These are phyloP conservation scores for Microctonus hyperodae DNA, from an alignment of 2,888 invertebrate genomes.

Conservation along the genomic window DNA sequence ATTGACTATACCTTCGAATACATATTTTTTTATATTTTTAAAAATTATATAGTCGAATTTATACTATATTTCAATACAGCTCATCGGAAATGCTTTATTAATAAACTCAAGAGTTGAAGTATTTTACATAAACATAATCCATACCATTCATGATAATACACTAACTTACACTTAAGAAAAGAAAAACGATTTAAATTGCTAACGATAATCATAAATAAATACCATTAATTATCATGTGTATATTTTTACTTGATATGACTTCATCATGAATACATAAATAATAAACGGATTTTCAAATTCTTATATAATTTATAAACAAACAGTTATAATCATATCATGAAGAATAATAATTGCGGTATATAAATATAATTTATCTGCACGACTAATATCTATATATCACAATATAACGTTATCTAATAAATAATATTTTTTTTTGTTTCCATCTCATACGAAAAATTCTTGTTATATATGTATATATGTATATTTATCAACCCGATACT, in stretches of 20 bases:
- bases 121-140: not conserved
- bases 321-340: not conserved
- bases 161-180: not conserved
- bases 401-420: not conserved
- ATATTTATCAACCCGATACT: not conserved
- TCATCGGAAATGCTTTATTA: too few relatives aligned
- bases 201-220: not conserved
- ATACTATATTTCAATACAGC: too few relatives aligned
- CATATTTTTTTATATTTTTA: too few relatives aligned
- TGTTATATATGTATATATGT: not conserved
- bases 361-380: not conserved
- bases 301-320: not conserved
- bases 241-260: not conserved
- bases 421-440: not conserved
- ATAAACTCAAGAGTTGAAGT: not conserved
- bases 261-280: not conserved
- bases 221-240: not conserved
- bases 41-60: too few relatives aligned
- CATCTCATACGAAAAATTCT: not conserved
- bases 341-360: not conserved
- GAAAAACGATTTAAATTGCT: not conserved
- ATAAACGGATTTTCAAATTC: not conserved
- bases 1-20: too few relatives aligned
- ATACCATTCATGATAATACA: not conserved
- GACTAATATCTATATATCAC: not conserved